Evolutionary conservation across 2,797 vertebrate genomes (phyloP), one percentile per base, ranked within the genome.

Genomic region (Muscicapa comitata): DNA sequence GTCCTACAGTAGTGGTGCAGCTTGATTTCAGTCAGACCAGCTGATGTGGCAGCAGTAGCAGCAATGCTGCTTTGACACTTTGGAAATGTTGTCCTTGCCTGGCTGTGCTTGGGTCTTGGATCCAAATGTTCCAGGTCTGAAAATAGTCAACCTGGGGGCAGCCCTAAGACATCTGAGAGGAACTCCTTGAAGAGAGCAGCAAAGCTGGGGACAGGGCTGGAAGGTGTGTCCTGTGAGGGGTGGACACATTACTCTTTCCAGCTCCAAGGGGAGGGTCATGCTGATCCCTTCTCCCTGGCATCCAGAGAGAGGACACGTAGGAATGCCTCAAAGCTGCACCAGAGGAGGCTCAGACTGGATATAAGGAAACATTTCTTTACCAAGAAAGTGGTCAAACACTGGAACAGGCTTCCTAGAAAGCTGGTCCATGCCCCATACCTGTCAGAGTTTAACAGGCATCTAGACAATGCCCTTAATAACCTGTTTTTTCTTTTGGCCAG

Each of bases 291-390:
- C 31, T 71, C 31, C 24, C 51, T 66, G 72, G 11, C 5, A 55
- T 33, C 51, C 57, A 51, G 42, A 2, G 58, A 6, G 1, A 20
- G 43, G n/a, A 53, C 5, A 0, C 0, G 0, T 26, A 43, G 59
- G 25, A 66, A 35, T 17, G n/a, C 54, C 15, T 63, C n/a, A 58
- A 63, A 63, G 74, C 37, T 31, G 51, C 10, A 3, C 10, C 18
- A 50, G 65, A 37, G 21, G 25, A 47, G 16, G 51, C 11, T 59
- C 58, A 72, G 45, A 53, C 21, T 24, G 45, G 29, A 17, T 11
- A 13, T 35, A 20, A 58, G 11, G 25, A 53, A 58, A 35, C 9
- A 58, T 28, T 77, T 72, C 21, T 53, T 53, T 17, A 65, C 18
- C 45, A 47, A 24, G 25, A 28, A 50, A 19, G 10, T 47, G 25